Base-by-base conservation (phyloP, 1,140 invertebrate species). In the Cotesia chilonis region DNA sequence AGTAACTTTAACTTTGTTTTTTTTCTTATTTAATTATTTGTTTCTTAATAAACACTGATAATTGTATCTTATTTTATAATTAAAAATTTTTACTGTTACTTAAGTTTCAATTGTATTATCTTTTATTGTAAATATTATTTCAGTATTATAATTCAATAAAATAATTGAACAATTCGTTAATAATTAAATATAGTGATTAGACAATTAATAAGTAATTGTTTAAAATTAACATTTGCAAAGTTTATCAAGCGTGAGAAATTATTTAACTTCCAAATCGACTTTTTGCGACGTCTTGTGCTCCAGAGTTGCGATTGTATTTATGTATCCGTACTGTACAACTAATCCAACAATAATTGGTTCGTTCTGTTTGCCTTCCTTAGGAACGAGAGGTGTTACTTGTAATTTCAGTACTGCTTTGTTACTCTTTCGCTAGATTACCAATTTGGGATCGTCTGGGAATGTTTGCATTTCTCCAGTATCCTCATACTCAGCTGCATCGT, bases 381-480 rank as follows among this genome's bases (percentile, higher is more conserved):
- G 80, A 14, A 81, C 80, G 6, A 84, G 74, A 0, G 90, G 89
- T 20, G 81, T 80, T 52, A 94, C 88, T 65, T 88, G 84, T 28
- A 95, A 85, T 68, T 92, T 90, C 1, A 95, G 84, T 2, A 92
- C 91, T 2, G 93, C 90, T 83, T 95, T 95, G 79, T 96, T 96
- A 9, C 91, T 93, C 85, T 95, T 95, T 52, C 94, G 88, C 92
- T 93, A 95, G n/a, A 93, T 85, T 12, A 96, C 92, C 57, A 95
- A 88, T 20, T 17, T 59, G 17, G 6, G 38, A 7, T 41, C 5
- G 1, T 55, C 17, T 17, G 17, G 17, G 54, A 55, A 59, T 59
- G 28, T 6, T 41, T 41, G 38, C 5, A 41, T 41, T 41, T 41
- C 38, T 41, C 38, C 5, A 41, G 38, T 41, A 41, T 41, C 17